Percentiles rank a stretch among this genome's conserved stretches.
These are phyloP conservation scores for Lutjanus erythropterus DNA, from an alignment of 2,113 vertebrate genomes.

Conservation along the genomic window DNA sequence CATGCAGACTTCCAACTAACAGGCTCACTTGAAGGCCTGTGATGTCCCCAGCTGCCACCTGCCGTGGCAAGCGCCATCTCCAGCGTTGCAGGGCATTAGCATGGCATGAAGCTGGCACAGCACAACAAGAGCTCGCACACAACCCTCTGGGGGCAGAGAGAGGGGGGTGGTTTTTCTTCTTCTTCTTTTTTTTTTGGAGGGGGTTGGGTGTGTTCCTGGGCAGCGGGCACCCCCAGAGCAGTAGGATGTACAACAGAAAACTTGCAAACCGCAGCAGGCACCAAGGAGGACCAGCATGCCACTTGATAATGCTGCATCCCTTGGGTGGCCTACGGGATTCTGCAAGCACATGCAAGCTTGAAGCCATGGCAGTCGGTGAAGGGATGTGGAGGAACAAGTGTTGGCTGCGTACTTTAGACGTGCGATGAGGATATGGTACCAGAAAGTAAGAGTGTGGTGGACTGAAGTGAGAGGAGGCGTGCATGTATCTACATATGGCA, in stretches of 20 bases:
- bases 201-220: constrained; percentile 39
- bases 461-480: constrained; percentile 12
- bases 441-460: constrained; percentile 16
- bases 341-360: constrained; percentile 46
- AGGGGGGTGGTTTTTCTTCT: background rate
- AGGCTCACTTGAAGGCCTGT: constrained; percentile 55
- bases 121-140: constrained; percentile 48
- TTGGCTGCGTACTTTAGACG: constrained; percentile 15
- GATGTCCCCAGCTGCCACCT: constrained; percentile 69
- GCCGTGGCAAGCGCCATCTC: constrained; percentile 35
- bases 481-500: constrained; percentile 35
- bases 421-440: constrained; percentile 17
- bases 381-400: constrained; percentile 19
- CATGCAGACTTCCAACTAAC: constrained; percentile 44
- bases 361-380: constrained; percentile 27
- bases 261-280: constrained; percentile 54
- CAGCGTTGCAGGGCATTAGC: constrained; percentile 46
- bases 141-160: constrained; percentile 18
- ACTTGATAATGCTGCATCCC: constrained; percentile 49
- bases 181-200: background rate
- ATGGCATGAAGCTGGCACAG: constrained; percentile 42
- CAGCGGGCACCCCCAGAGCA: constrained; percentile 51
- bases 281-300: constrained; percentile 25
- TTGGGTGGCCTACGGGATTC: constrained; percentile 25
- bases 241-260: constrained; percentile 52